phyloP scores from a whole-genome alignment of 2,888 invertebrate genomes.

The Parthenolecanium corni region DNA sequence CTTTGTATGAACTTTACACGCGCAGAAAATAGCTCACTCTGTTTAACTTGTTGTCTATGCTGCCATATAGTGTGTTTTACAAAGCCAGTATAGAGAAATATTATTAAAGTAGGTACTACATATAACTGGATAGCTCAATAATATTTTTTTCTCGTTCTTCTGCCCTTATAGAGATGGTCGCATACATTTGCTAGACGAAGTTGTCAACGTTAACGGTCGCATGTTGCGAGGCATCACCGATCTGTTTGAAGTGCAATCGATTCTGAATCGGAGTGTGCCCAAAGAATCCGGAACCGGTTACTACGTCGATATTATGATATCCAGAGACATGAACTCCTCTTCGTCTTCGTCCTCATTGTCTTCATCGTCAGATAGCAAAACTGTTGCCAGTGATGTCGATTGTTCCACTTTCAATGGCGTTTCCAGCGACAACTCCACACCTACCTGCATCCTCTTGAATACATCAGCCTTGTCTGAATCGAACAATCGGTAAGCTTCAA shows the following conservation, averaged over 20 bases:
- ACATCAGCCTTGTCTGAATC: constrained; percentile 2
- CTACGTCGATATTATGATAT: constrained; percentile 37
- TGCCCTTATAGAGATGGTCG: constrained; percentile 37
- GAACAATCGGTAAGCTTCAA: neutral
- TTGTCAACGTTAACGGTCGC: constrained; percentile 42
- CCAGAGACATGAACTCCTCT: constrained; percentile 18
- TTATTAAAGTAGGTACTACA: too few species aligned
- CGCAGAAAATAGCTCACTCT: too few species aligned
- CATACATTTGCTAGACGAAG: constrained; percentile 41
- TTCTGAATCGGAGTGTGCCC: constrained; percentile 33
- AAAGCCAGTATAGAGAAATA: too few species aligned
- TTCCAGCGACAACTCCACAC: neutral
- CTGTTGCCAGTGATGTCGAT: constrained; percentile 3
- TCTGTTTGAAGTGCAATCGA: constrained; percentile 36
- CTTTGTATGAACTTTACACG: too few species aligned
- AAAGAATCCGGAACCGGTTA: constrained; percentile 32
- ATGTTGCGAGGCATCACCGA: constrained; percentile 38
- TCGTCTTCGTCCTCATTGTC: neutral
- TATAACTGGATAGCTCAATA: neutral
- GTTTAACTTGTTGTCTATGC: too few species aligned
- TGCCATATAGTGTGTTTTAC: too few species aligned
- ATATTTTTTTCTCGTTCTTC: constrained; percentile 1
- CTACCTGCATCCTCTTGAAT: constrained; percentile 22
- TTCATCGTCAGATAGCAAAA: neutral
- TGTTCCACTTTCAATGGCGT: constrained; percentile 13